Evolutionary conservation across 2,113 vertebrate genomes (phyloP).

Genomic region (Sakesphorus luctuosus): DNA sequence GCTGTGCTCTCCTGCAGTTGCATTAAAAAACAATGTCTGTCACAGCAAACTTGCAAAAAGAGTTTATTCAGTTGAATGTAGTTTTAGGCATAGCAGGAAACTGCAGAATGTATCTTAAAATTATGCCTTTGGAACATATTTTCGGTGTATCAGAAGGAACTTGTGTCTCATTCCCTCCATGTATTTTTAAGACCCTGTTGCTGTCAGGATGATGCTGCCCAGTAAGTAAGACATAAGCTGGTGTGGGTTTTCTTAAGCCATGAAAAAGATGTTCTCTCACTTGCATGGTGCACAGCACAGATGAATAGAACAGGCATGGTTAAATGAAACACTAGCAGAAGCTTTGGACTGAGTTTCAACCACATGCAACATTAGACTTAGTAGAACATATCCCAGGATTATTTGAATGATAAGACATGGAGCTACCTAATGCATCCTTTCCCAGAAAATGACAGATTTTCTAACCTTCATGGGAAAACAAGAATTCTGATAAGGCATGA

Average conservation of each 20-base stretch:
- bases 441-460: neutral
- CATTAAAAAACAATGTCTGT: conserved; percentile 2
- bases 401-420: neutral
- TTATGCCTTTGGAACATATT: neutral
- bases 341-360: neutral
- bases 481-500: neutral
- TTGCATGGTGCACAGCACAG: neutral
- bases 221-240: neutral
- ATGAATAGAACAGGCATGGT: neutral
- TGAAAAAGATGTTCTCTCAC: neutral
- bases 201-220: neutral
- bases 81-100: neutral
- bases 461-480: neutral
- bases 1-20: conserved; percentile 24
- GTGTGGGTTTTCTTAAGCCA: neutral
- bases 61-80: neutral
- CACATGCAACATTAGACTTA: neutral
- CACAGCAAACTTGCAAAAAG: neutral
- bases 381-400: neutral
- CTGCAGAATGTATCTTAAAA: neutral
- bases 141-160: neutral
- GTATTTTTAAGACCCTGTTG: neutral
- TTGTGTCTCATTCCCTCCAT: neutral
- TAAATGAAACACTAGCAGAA: neutral
- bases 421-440: neutral